Base-by-base conservation (phyloP, 2,797 vertebrate species). In the Gobio occitaniae region DNA sequence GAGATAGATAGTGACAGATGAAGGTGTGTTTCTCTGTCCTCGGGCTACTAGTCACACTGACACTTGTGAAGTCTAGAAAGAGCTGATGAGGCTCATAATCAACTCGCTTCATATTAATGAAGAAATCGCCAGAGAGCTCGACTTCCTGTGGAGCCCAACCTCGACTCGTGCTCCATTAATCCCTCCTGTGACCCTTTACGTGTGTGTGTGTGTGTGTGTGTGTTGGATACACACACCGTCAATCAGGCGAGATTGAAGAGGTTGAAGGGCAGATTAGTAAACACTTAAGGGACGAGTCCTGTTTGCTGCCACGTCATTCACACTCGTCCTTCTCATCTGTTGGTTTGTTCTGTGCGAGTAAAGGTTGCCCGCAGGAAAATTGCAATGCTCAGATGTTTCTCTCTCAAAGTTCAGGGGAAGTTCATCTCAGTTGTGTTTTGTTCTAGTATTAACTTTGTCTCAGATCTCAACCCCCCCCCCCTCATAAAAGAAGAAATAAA, bases 241-340 rank as follows among this genome's bases (percentile, higher is more conserved):
- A 83, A 59, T 83, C 81, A 86, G 36, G 56, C 17, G 21, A 69
- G 81, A 83, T 66, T 69, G 81, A 84, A 74, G 81, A 77, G 56
- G 86, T 71, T 50, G 76, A 78, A 86, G 61, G 68, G 81, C 61
- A 78, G 76, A 84, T 86, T 86, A 74, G 76, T 83, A 84, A 75
- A 83, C 76, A 79, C 86, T 86, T 68, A 48, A 48, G 59, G 68
- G 80, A 84, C 19, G 29, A 19, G 63, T 48, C 61, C 76, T 83
- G 68, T 86, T 86, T 83, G 69, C 70, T 32, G 76, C 83, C 85
- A 79, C 19, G 19, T 83, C 80, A 68, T 69, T 41, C 70, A 77
- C 32, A 54, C 29, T 32, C 38, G 50, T 48, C 19, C 76, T 52
- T 48, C 25, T 47, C 47, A 29, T 82, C 75, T 36, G 68, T 41